Evolutionary conservation across 2,113 vertebrate species (phyloP).

Genomic region (Myiozetetes cayanensis): DNA sequence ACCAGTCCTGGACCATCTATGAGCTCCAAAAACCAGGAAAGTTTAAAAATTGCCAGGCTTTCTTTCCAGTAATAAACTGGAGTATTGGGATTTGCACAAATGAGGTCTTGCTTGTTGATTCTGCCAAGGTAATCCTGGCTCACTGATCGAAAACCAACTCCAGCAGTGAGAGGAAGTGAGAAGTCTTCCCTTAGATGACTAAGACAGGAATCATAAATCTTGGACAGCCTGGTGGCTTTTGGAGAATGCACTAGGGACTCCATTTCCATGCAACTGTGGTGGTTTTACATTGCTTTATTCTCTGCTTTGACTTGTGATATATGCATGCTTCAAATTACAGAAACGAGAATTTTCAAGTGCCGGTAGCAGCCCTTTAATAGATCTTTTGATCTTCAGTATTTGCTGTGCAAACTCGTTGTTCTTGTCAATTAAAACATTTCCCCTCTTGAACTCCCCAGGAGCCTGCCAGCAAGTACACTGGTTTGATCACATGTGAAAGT

Average conservation of each 20-base stretch:
- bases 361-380: neutral
- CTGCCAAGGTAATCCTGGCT: constrained; percentile 52
- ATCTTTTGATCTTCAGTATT: neutral
- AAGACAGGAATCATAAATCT: neutral
- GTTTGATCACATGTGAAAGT: neutral
- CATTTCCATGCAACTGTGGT: neutral
- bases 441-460: neutral
- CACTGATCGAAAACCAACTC: neutral
- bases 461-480: neutral
- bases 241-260: neutral
- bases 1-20: neutral
- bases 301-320: neutral
- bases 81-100: neutral
- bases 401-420: neutral
- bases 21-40: neutral
- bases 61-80: constrained; percentile 29
- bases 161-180: constrained; percentile 20
- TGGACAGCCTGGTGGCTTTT: neutral
- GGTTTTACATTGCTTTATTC: neutral
- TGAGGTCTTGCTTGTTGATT: constrained; percentile 22
- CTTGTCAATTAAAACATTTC: neutral
- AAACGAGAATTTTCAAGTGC: neutral
- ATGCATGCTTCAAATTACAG: neutral
- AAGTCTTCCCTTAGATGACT: constrained; percentile 13
- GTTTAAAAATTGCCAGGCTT: neutral